Evolutionary conservation across 2,113 vertebrate genomes (phyloP).

Genomic region (Anguilla japonica): DNA sequence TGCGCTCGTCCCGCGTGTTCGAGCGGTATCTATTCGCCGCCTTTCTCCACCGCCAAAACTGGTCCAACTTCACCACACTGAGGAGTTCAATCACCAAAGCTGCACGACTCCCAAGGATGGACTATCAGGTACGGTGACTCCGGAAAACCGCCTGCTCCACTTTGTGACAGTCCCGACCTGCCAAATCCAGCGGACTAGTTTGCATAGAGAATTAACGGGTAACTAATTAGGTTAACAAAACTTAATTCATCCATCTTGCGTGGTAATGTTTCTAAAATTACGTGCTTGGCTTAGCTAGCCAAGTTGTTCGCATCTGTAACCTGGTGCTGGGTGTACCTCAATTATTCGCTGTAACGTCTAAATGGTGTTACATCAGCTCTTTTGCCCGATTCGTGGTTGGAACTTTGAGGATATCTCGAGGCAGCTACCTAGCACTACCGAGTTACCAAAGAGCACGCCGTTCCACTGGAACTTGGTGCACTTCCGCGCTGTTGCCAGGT

Average conservation of each 20-base stretch:
- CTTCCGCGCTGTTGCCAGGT: background rate
- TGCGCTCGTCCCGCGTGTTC: constrained; percentile 40
- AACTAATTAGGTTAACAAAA: background rate
- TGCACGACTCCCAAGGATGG: constrained; percentile 75
- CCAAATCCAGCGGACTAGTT: background rate
- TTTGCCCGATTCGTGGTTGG: background rate
- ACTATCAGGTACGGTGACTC: constrained; percentile 78
- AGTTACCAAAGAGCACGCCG: background rate
- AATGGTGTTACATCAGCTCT: constrained; percentile 13
- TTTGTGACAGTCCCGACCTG: background rate
- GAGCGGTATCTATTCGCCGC: constrained; percentile 29
- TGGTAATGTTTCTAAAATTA: background rate
- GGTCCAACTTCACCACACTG: constrained; percentile 12
- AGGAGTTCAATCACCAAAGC: constrained; percentile 63
- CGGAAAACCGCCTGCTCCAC: too few species aligned
- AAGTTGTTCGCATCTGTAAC: background rate
- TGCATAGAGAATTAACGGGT: background rate
- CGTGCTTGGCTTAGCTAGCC: background rate
- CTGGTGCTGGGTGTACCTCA: background rate
- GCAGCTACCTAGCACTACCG: background rate
- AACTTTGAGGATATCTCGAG: background rate
- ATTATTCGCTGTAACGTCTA: background rate
- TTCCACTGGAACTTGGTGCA: background rate
- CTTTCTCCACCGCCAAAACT: constrained; percentile 34
- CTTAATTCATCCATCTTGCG: background rate